Percentiles rank a stretch among this genome's conserved stretches.
Conservation (phyloP, 2,797 vertebrate genomes). For the Taeniopygia guttata region DNA sequence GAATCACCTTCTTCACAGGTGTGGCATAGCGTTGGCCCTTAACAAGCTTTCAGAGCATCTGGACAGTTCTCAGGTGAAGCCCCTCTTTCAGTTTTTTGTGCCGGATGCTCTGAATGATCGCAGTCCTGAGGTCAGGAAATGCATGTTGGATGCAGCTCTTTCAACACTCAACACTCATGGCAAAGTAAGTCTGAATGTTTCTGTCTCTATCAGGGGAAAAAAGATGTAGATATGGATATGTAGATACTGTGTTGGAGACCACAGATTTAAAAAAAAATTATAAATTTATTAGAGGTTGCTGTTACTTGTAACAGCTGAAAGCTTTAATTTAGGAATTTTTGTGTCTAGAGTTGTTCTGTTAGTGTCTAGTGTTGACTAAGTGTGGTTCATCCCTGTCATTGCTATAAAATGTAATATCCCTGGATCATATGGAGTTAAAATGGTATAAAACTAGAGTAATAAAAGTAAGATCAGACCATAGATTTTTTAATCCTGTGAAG, state of each 20-base stretch:
- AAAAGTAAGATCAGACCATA: not conserved
- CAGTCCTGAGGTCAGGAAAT: conserved; percentile 90
- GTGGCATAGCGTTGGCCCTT: conserved; percentile 92
- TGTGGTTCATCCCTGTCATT: not conserved
- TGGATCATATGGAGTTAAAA: not conserved
- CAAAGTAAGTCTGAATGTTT: conserved; percentile 79
- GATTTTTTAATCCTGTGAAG: not conserved
- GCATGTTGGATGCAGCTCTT: conserved; percentile 95
- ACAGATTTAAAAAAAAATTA: not conserved
- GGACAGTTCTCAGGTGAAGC: conserved; percentile 90
- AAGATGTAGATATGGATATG: not conserved
- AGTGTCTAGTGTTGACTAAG: not conserved
- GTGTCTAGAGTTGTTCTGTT: not conserved
- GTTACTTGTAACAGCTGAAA: not conserved
- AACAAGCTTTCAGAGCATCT: conserved; percentile 93
- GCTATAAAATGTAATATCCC: not conserved
- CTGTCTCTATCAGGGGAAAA: not conserved
- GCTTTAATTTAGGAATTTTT: not conserved
- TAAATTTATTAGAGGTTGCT: not conserved
- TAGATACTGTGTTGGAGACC: not conserved
- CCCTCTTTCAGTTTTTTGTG: conserved; percentile 96
- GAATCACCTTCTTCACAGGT: conserved; percentile 75
- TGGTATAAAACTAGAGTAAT: not conserved
- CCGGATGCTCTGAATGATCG: conserved; percentile 96
- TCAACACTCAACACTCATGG: conserved; percentile 93